phyloP scores from a whole-genome alignment of 1,140 invertebrate genomes.

The Saccostrea echinata region DNA sequence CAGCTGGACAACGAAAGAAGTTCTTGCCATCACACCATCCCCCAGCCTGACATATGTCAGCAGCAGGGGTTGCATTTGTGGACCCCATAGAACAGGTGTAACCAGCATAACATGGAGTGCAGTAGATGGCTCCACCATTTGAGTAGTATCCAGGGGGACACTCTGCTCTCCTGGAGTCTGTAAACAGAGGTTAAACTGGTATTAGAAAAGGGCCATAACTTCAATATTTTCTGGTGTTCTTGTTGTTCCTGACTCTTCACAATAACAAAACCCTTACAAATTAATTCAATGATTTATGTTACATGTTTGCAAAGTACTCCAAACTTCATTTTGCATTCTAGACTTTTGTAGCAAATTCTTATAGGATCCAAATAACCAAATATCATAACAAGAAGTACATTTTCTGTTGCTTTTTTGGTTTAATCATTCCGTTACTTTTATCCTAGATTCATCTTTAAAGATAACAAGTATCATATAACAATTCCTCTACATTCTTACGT shows the following conservation, averaged over 20 bases:
- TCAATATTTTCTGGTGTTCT: no score
- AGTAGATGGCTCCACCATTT: conserved; percentile 62
- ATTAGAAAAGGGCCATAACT: no score
- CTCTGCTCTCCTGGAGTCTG: conserved; percentile 65
- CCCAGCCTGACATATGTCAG: conserved; percentile 68
- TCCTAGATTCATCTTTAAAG: neutral
- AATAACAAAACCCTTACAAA: no score
- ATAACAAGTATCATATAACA: neutral
- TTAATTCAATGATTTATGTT: no score
- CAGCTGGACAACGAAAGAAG: conserved; percentile 71
- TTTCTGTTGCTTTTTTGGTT: no score
- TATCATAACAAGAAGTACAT: no score
- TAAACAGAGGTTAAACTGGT: conserved; percentile 1
- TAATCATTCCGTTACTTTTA: neutral
- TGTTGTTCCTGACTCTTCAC: no score
- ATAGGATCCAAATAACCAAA: no score
- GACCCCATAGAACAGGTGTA: conserved; percentile 71
- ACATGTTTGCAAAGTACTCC: no score
- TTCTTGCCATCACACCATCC: conserved; percentile 76
- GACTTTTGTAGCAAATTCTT: no score
- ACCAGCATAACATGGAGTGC: conserved; percentile 69
- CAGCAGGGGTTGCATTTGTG: conserved; percentile 64
- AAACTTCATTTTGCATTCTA: no score
- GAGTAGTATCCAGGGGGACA: conserved; percentile 74
- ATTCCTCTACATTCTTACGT: conserved; percentile 57